These are phyloP conservation scores for Zelostemma sp. DNA, from an alignment of 1,140 invertebrate genomes.

Conservation along the genomic window DNA sequence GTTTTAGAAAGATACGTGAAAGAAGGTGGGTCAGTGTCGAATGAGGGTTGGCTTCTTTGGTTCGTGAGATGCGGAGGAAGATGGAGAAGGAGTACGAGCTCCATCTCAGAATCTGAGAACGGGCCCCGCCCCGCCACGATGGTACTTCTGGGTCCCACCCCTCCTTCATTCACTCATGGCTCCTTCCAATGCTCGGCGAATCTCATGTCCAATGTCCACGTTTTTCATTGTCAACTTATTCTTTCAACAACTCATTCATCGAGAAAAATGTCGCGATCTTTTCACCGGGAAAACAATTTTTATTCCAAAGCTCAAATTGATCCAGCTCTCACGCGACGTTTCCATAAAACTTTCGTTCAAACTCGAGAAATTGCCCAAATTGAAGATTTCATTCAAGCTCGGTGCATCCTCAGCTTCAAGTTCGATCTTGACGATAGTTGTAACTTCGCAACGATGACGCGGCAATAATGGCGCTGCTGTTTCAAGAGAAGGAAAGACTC, in stretches of 20 bases:
- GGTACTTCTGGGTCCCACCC: conserved; percentile 55
- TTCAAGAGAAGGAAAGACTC: conserved; percentile 53
- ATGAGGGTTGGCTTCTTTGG: conserved; percentile 60
- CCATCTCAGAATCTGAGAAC: conserved; percentile 60
- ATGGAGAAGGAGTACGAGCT: conserved; percentile 64
- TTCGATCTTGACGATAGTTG: conserved; percentile 47
- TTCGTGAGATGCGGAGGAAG: conserved; percentile 59
- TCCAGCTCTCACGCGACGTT: not conserved
- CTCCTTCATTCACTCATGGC: conserved; percentile 55
- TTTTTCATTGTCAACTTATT: conserved; percentile 8
- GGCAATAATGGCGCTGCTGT: conserved; percentile 59
- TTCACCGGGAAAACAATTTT: not conserved
- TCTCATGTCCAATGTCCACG: not conserved
- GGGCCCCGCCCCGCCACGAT: conserved; percentile 61
- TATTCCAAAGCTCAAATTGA: not conserved
- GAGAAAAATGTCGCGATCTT: conserved; percentile 4
- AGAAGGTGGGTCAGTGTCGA: conserved; percentile 56
- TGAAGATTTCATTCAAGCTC: conserved; percentile 1
- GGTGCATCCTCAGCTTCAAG: conserved; percentile 28
- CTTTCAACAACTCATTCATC: conserved; percentile 4
- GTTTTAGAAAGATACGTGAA: conserved; percentile 44
- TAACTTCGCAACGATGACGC: conserved; percentile 57
- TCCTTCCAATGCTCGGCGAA: conserved; percentile 35
- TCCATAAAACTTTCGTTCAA: too few relatives aligned
- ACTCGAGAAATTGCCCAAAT: conserved; percentile 1